These are phyloP conservation scores for Cryptoleucopteryx plumbea DNA, from an alignment of 2,113 vertebrate species.

Conservation along the genomic window DNA sequence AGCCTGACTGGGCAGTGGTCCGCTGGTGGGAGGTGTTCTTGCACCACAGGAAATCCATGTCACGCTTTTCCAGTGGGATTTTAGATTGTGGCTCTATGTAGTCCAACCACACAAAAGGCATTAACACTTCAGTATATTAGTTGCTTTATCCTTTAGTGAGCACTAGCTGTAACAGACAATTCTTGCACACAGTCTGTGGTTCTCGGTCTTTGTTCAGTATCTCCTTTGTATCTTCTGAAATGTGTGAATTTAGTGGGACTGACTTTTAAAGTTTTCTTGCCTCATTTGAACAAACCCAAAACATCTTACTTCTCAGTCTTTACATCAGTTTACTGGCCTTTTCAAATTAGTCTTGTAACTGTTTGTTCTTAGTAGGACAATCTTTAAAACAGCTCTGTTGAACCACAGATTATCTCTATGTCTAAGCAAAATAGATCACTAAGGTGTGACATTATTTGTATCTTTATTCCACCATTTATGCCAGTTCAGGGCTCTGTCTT, in stretches of 20 bases:
- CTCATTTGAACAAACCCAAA: background rate
- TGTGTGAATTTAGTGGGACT: background rate
- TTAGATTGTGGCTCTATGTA: background rate
- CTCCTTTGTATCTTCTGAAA: background rate
- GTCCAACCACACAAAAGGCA: background rate
- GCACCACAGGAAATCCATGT: background rate
- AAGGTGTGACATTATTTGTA: background rate
- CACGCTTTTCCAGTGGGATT: background rate
- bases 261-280: background rate
- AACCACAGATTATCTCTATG: background rate
- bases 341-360: background rate
- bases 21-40: background rate
- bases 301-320: background rate
- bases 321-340: background rate
- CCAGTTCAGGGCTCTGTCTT: background rate
- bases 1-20: background rate
- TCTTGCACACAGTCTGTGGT: background rate
- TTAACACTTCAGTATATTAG: background rate
- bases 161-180: background rate
- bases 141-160: background rate
- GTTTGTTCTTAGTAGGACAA: background rate
- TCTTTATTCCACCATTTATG: background rate
- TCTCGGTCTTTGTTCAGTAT: background rate
- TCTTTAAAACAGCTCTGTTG: background rate
- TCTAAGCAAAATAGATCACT: background rate